phyloP scores from a whole-genome alignment of 2,797 vertebrate genomes.

The Rhinoraja longicauda region DNA sequence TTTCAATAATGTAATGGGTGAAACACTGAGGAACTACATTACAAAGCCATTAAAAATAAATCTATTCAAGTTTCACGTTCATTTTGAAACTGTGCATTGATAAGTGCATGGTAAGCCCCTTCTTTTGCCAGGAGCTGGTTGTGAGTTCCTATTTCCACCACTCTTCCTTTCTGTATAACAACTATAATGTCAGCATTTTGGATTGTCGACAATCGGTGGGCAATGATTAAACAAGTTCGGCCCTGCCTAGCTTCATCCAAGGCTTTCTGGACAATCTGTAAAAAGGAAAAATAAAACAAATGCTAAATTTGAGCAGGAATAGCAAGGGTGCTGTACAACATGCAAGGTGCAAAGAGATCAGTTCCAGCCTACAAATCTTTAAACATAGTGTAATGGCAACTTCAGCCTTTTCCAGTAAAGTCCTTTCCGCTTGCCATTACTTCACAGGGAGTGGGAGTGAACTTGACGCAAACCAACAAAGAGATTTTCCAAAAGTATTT shows the following conservation, averaged over 20 bases:
- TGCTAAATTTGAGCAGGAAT: not conserved
- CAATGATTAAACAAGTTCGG: constrained; percentile 60
- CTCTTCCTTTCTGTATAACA: constrained; percentile 54
- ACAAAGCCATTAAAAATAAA: not conserved
- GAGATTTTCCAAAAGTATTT: no score
- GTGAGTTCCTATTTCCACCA: constrained; percentile 60
- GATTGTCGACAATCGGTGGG: constrained; percentile 55
- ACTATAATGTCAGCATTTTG: constrained; percentile 58
- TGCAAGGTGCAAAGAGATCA: not conserved
- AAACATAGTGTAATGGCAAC: no score
- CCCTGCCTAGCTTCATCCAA: constrained; percentile 55
- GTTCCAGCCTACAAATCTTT: not conserved
- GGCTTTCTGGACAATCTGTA: constrained; percentile 57
- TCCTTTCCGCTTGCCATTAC: no score
- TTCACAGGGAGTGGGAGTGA: no score
- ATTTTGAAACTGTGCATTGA: constrained; percentile 56
- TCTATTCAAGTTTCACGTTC: constrained; percentile 39
- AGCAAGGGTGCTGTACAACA: not conserved
- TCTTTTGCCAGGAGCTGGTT: constrained; percentile 55
- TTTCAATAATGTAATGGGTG: not conserved
- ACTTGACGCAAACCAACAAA: no score
- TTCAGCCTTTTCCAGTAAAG: no score
- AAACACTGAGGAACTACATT: not conserved
- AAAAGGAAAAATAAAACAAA: constrained; percentile 6
- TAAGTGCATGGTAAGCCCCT: constrained; percentile 57